phyloP scores from a whole-genome alignment of 2,888 invertebrate genomes.

The Philereme vetulata region DNA sequence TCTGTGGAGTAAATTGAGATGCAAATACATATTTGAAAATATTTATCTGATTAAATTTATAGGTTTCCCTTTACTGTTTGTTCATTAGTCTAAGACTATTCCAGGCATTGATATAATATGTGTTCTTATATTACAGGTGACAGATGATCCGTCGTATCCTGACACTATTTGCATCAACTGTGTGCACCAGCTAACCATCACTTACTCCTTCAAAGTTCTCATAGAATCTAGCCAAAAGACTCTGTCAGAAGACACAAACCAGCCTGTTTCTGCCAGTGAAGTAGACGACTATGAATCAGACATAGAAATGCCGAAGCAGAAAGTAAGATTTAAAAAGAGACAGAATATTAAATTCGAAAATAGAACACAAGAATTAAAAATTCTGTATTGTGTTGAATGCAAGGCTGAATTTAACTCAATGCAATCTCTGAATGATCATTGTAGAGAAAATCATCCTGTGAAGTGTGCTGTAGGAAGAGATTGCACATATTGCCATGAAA shows the following conservation, averaged over 20 bases:
- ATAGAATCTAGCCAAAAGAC: conserved; percentile 67
- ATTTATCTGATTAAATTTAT: too few species aligned
- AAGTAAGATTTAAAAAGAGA: conserved; percentile 44
- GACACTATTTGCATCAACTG: conserved; percentile 72
- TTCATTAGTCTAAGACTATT: too few species aligned
- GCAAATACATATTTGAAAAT: too few species aligned
- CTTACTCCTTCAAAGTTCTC: conserved; percentile 75
- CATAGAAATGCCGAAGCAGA: conserved; percentile 47
- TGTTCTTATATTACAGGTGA: conserved; percentile 39
- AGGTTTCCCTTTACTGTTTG: too few species aligned
- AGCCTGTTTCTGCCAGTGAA: conserved; percentile 53
- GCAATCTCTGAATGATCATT: conserved; percentile 63
- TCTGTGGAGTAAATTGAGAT: too few species aligned
- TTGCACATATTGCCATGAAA: conserved; percentile 76
- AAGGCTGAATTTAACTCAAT: conserved; percentile 64
- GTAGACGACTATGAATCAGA: conserved; percentile 56
- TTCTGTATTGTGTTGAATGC: conserved; percentile 73
- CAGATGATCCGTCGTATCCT: conserved; percentile 58
- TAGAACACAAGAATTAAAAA: conserved; percentile 40
- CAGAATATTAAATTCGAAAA: conserved; percentile 40
- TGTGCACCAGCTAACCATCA: conserved; percentile 73
- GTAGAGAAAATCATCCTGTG: conserved; percentile 60
- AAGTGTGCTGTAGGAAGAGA: conserved; percentile 65
- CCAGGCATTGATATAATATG: too few species aligned
- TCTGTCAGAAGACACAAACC: conserved; percentile 49